Base-by-base conservation (phyloP, 2,888 invertebrate genomes). In the Drosophila pseudotakahashii region DNA sequence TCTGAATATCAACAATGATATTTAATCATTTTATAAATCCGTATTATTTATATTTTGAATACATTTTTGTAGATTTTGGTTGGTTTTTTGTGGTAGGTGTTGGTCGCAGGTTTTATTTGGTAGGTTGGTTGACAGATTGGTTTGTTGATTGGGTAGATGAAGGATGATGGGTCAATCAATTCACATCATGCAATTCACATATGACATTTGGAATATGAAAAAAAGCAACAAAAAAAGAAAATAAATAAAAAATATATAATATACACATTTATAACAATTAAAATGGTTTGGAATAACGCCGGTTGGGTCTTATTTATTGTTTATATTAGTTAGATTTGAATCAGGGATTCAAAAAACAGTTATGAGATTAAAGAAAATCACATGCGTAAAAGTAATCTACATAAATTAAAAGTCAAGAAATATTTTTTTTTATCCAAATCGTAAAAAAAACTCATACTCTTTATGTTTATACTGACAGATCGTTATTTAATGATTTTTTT, bases 1-100 rank as follows among this genome's bases (percentile, higher is more conserved):
- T 97, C 97, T 97, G 94, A 91, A 92, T 71, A 61, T 70, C 63
- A 41, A 53, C 44, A 59, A 69, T 70, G 68, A 60, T 58, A 69
- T 69, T 61, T 45, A 66, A 77, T 73, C 45, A 76, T 48, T 68
- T 34, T 42, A 63, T 32, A 45, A 66, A 62, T 59, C 61, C 53
- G 19, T 71, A 50, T 76, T 52, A 53, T 76, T 72, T 51, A 32
- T 58, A 53, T 52, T 44, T 74, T 32, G 11, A 52, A 19, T 50
- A 52, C 44, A 32, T 76, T 67, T 57, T 71, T 73, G 59, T 58
- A 37, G 66, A 26, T 50, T 32, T 63, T 57, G 23, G 19, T 71
- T 78, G 73, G 51, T 75, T 23, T 55, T 64, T 68, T 23, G 50
- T 78, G 74, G 75, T 81, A 67, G 45, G 58, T 73, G 78, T 66